phyloP scores from a whole-genome alignment of 2,113 vertebrate genomes.

The Notothenia rossii region DNA sequence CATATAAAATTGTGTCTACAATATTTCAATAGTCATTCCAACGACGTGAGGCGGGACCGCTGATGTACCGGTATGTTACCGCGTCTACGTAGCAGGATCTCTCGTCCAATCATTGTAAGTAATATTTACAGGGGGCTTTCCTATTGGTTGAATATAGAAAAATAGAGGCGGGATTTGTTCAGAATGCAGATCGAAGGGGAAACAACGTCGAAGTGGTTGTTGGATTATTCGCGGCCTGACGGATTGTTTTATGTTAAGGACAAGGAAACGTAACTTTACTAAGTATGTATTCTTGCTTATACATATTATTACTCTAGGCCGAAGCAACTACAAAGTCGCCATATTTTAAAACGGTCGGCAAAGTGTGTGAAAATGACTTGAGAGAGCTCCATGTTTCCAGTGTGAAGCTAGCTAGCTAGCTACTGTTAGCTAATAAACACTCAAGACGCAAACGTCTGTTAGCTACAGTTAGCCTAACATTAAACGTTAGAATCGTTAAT shows the following conservation, averaged over 20 bases:
- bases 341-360: not conserved
- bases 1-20: not conserved
- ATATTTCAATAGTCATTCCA: too few relatives aligned
- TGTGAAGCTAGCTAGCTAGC: constrained; percentile 46
- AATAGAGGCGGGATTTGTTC: constrained; percentile 61
- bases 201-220: constrained; percentile 25
- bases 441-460: constrained; percentile 36
- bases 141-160: constrained; percentile 53
- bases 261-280: constrained; percentile 29
- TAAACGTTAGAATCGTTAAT: not conserved
- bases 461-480: constrained; percentile 42
- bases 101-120: constrained; percentile 48
- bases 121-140: not conserved
- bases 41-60: not conserved
- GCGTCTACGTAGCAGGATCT: not conserved
- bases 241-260: constrained; percentile 30
- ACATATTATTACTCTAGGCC: not conserved
- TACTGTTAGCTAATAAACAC: constrained; percentile 51
- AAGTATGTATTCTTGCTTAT: constrained; percentile 1
- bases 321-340: not conserved
- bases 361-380: constrained; percentile 3
- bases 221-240: constrained; percentile 54
- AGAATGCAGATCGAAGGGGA: constrained; percentile 9
- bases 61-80: constrained; percentile 1
- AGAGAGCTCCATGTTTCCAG: constrained; percentile 1